Evolutionary conservation across 2,113 vertebrate genomes (phyloP).

Genomic region (Nymphicus hollandicus): DNA sequence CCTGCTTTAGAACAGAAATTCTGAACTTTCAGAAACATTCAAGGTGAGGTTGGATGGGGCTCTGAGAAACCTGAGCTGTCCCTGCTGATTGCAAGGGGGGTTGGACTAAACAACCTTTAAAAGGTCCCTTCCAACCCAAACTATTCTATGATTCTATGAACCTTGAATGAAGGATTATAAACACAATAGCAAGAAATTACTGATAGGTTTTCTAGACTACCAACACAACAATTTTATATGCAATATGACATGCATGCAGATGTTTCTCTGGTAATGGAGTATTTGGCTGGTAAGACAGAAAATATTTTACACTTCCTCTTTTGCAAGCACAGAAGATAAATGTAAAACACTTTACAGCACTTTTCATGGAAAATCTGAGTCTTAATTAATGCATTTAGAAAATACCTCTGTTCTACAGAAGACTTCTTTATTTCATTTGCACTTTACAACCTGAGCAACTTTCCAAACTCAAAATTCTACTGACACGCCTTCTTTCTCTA

Average conservation of each 20-base stretch:
- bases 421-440: not conserved
- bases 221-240: not conserved
- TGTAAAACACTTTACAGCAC: not conserved
- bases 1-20: not conserved
- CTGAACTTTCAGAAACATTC: not conserved
- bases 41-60: not conserved
- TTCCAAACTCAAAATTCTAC: not conserved
- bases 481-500: not conserved
- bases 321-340: not conserved
- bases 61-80: not conserved
- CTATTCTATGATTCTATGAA: not conserved
- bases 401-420: not conserved
- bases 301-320: not conserved
- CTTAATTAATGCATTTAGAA: not conserved
- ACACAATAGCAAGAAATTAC: not conserved
- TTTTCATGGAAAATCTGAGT: not conserved
- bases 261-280: not conserved
- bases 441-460: not conserved
- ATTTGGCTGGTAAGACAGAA: not conserved
- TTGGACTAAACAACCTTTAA: not conserved
- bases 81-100: not conserved
- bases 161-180: not conserved
- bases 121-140: not conserved
- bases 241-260: not conserved
- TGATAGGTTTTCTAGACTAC: not conserved